Percentiles rank a stretch among this genome's conserved stretches.
These are phyloP conservation scores for Tympanoctomys barrerae DNA, from an alignment of 2,797 vertebrate species.

Conservation along the genomic window DNA sequence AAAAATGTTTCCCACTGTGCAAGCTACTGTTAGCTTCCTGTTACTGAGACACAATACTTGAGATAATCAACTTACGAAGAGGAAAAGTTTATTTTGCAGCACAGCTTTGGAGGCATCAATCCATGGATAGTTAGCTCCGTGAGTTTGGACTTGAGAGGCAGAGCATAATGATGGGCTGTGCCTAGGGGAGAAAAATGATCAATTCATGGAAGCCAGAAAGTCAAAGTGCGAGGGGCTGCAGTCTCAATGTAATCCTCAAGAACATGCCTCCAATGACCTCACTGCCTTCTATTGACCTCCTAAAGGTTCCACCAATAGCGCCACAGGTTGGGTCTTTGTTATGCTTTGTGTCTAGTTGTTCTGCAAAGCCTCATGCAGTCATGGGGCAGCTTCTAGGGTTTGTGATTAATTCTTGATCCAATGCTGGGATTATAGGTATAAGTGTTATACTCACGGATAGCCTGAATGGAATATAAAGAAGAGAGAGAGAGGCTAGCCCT, in stretches of 20 bases:
- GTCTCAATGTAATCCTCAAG: not conserved
- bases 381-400: too few species aligned
- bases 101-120: not conserved
- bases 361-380: too few species aligned
- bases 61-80: not conserved
- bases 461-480: too few species aligned
- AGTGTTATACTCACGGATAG: too few species aligned
- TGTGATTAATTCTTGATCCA: too few species aligned
- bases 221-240: too few species aligned
- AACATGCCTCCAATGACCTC: not conserved
- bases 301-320: not conserved
- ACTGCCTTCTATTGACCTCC: not conserved
- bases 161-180: not conserved
- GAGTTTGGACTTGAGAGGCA: not conserved
- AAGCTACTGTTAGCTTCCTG: not conserved
- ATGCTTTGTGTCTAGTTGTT: too few species aligned
- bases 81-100: not conserved
- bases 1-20: slow-evolving; percentile 16
- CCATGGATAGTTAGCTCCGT: not conserved
- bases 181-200: not conserved
- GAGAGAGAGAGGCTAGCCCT: too few species aligned
- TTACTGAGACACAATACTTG: not conserved
- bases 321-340: not conserved
- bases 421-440: too few species aligned
- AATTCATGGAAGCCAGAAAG: not conserved